Conservation (phyloP, 2,888 invertebrate species). For the Thelaira solivaga region DNA sequence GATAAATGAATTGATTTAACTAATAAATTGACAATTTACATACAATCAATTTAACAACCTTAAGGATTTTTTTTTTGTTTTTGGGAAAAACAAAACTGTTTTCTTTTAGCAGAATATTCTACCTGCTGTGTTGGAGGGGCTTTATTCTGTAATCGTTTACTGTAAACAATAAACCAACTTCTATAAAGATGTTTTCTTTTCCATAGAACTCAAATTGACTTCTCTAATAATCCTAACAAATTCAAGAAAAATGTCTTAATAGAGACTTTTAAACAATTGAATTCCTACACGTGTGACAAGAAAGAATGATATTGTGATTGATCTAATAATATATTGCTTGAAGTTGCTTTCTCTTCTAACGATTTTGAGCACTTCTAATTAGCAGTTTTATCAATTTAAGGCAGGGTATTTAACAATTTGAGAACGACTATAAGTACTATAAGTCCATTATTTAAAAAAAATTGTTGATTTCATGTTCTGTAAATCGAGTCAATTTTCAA, state of each 20-base stretch:
- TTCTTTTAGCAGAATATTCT: slow-evolving; percentile 24
- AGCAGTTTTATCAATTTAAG: no score
- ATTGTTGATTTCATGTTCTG: no score
- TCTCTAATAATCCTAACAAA: background rate
- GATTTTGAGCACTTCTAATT: no score
- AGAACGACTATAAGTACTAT: no score
- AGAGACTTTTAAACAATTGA: background rate
- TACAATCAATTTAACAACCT: slow-evolving; percentile 2
- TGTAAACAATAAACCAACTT: slow-evolving; percentile 2
- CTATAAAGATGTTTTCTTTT: background rate
- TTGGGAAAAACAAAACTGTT: slow-evolving; percentile 10
- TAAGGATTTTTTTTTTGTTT: background rate
- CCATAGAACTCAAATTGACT: background rate
- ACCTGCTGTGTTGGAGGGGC: slow-evolving; percentile 14
- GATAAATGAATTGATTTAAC: slow-evolving; percentile 30
- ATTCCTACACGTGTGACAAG: background rate
- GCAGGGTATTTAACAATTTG: no score
- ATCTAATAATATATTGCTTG: no score
- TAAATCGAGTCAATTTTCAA: no score
- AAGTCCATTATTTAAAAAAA: no score
- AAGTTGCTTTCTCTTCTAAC: no score
- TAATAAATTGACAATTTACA: slow-evolving; percentile 37
- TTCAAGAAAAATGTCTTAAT: background rate
- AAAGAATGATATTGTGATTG: no score
- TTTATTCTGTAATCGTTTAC: slow-evolving; percentile 24